A percentile compares a stretch with the other conserved stretches of the same genome.
These are phyloP conservation scores for Heliconius eleuchia DNA, from an alignment of 1,140 invertebrate genomes.

Conservation along the genomic window DNA sequence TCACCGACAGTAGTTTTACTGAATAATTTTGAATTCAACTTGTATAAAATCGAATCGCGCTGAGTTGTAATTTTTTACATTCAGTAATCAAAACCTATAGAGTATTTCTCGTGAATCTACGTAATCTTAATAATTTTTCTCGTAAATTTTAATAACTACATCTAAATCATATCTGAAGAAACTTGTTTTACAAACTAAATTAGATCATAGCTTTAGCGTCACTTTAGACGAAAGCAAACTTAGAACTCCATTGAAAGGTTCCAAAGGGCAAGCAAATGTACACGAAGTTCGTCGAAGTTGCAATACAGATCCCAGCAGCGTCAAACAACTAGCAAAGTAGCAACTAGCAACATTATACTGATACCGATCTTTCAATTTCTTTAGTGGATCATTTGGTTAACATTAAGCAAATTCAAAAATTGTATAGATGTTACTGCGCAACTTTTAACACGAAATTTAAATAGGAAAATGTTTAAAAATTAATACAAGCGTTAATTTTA, in stretches of 20 bases:
- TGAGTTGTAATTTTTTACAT: no score
- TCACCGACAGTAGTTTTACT: no score
- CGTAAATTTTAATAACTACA: no score
- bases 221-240: conserved; percentile 1
- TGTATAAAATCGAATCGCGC: no score
- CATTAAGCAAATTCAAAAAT: neutral
- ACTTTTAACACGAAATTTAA: neutral
- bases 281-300: conserved; percentile 1
- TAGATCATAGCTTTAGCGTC: neutral
- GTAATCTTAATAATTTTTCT: no score
- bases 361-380: neutral
- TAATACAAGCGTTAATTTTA: neutral
- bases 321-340: neutral
- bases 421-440: no score
- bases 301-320: neutral
- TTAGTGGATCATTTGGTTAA: neutral
- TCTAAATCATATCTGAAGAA: neutral
- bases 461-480: neutral
- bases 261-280: conserved; percentile 5
- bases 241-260: neutral
- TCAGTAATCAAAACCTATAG: no score
- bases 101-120: no score
- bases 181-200: neutral
- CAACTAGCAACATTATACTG: neutral
- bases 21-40: no score